Evolutionary conservation across 2,113 vertebrate genomes (phyloP).

Genomic region (Sclerurus mexicanus): DNA sequence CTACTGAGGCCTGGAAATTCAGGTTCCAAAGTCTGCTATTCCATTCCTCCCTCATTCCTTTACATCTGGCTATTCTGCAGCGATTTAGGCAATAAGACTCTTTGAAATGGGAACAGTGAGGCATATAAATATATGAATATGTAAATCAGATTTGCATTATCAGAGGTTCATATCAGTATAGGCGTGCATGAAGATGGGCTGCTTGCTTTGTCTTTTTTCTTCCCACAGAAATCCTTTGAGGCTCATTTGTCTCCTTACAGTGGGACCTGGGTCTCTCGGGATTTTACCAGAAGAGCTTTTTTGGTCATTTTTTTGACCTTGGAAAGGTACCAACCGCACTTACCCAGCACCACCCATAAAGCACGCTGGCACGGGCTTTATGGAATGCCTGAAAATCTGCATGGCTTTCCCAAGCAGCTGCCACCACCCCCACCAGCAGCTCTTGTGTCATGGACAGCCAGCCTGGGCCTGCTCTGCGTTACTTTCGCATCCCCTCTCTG

Average conservation of each 20-base stretch:
- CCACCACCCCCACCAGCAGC: neutral
- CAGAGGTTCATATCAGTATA: conserved; percentile 22
- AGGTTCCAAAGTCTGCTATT: conserved; percentile 43
- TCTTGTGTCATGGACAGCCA: neutral
- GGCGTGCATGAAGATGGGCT: neutral
- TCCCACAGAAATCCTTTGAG: neutral
- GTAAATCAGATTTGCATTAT: conserved; percentile 20
- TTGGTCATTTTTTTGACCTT: neutral
- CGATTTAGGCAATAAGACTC: conserved; percentile 43
- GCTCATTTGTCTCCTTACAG: neutral
- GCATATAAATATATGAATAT: conserved; percentile 45
- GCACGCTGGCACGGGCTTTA: neutral
- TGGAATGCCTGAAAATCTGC: neutral
- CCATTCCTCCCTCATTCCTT: neutral
- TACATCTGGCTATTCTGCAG: conserved; percentile 41
- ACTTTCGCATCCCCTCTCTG: conserved; percentile 5
- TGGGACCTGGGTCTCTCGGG: neutral
- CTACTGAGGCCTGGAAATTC: conserved; percentile 3
- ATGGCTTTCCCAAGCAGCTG: neutral
- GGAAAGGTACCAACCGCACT: neutral
- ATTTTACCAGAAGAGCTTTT: neutral
- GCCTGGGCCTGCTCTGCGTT: neutral
- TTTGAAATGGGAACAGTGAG: conserved; percentile 56
- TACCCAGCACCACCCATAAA: neutral
- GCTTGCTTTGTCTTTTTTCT: neutral